Base-by-base conservation (phyloP, 2,113 vertebrate species). In the Spizaetus ornatus region DNA sequence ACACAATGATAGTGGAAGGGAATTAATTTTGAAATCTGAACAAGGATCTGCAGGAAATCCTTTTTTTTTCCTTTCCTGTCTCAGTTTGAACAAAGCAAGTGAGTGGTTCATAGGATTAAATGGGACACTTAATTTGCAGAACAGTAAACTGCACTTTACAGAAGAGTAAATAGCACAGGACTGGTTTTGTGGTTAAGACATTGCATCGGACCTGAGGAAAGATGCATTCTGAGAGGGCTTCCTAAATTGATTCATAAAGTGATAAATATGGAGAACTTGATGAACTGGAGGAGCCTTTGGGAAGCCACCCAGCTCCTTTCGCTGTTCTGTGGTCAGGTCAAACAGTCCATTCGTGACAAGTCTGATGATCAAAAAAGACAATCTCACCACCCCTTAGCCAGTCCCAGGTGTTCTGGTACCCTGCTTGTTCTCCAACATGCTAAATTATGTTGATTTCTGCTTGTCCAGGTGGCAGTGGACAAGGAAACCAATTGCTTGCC, bases 11-110 rank as follows among this genome's bases (percentile, higher is more conserved):
- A n/a, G 50, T 42, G n/a, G 63, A 62, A 86, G 26, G 23, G 63
- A 87, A 94, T 70, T 86, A 36, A 78, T 66, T 83, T 62, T 66
- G 40, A 92, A 94, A 90, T 62, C 32, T 27, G 38, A 92, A 66
- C 0, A 8, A 66, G n/a, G 47, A 81, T 42, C 53, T 56, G 17
- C 20, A 73, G 55, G 72, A 86, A 95, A 66, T 66, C 11, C 15
- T 18, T 6, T 62, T 7, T 56, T 34, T 62, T 11, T 9, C 23
- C 8, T 83, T 77, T 55, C 22, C 32, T 14, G 13, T 73, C 55
- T 83, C 34, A 22, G 38, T 82, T 80, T 83, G 67, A 83, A 47
- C 22, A 87, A 93, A 80, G 70, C 45, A 36, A 84, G 70, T 10
- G 70, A 82, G 48, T 27, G 42, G 73, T 94, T 86, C 21, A 4